A percentile compares a stretch with the other conserved stretches of the same genome.
These are phyloP conservation scores for Heliothis peltigera DNA, from an alignment of 2,888 invertebrate species.

Conservation along the genomic window DNA sequence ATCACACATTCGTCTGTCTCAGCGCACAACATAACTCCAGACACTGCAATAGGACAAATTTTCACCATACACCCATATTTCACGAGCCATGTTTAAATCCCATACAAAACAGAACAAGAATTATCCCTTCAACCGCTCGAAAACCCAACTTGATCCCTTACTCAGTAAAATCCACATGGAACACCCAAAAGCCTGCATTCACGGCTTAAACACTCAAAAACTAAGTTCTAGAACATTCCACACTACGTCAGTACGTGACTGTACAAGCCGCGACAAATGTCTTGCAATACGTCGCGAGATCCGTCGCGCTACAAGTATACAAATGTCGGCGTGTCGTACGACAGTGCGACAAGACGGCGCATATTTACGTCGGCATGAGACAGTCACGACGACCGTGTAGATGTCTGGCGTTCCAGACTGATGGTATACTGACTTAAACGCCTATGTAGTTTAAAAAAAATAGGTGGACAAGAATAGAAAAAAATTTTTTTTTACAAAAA, in stretches of 20 bases:
- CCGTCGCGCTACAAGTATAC: conserved; percentile 41
- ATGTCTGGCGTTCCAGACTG: conserved; percentile 5
- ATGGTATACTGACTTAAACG: background rate
- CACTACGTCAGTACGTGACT: conserved; percentile 1
- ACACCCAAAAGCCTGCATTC: background rate
- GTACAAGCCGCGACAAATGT: conserved; percentile 44
- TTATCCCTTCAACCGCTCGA: background rate
- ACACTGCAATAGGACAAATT: too few relatives aligned
- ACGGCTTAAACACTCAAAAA: background rate
- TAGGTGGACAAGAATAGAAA: background rate
- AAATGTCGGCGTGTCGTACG: conserved; percentile 42
- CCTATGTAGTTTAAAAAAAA: background rate
- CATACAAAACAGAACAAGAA: background rate
- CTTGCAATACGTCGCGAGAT: conserved; percentile 43
- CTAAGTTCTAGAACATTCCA: conserved; percentile 11
- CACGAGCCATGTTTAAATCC: background rate
- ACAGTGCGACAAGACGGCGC: conserved; percentile 31
- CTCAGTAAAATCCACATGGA: background rate
- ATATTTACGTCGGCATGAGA: conserved; percentile 33
- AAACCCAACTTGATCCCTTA: background rate
- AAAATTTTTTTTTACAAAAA: too few relatives aligned
- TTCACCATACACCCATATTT: background rate
- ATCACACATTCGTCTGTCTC: too few relatives aligned
- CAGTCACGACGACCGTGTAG: conserved; percentile 34
- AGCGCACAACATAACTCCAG: too few relatives aligned